Evolutionary conservation across 1,140 invertebrate genomes (phyloP), one percentile per base, ranked within the genome.

Genomic region (Drosophila sechellia): DNA sequence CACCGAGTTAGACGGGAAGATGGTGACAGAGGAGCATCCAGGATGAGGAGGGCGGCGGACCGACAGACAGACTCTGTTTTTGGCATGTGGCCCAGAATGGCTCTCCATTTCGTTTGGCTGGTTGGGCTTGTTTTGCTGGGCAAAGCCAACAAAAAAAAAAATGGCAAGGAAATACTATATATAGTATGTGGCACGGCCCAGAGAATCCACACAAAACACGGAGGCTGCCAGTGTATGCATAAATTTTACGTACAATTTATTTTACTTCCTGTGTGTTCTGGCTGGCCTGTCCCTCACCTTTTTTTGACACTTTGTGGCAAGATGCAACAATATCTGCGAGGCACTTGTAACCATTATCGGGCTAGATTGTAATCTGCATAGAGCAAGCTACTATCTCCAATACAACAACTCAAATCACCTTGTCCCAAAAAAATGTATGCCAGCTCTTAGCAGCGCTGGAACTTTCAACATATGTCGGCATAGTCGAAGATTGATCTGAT

Each of bases 341-440:
- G 15, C 61, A 68, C 61, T 37, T 54, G 20, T 27, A 35, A 56
- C 20, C 35, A 39, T 13, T 40, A 68, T 49, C 27, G 42, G 42
- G n/a, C 25, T 17, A 13, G 45, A 45, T 54, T 31, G 40, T 53
- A 65, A 65, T 69, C 60, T 25, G 10, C 22, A 25, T 31, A 8
- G 17, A 46, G 64, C 42, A 48, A 72, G 56, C 63, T 76, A n/a
- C 27, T 56, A 52, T 74, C 49, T 61, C 31, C 60, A 20, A 54
- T 69, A 56, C 56, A 49, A 35, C 60, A 81, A 70, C 52, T 58
- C 45, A 57, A 70, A 84, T 72, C 52, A 48, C 31, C 59, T 76
- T 64, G 55, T 71, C 66, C 58, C 42, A 54, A 22, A 11, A n/a
- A 25, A 77, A 87, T 89, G 83, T 89, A 89, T 89, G 63, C 53